Base-by-base conservation (phyloP, 2,113 vertebrate species). In the Lamprotornis superbus region DNA sequence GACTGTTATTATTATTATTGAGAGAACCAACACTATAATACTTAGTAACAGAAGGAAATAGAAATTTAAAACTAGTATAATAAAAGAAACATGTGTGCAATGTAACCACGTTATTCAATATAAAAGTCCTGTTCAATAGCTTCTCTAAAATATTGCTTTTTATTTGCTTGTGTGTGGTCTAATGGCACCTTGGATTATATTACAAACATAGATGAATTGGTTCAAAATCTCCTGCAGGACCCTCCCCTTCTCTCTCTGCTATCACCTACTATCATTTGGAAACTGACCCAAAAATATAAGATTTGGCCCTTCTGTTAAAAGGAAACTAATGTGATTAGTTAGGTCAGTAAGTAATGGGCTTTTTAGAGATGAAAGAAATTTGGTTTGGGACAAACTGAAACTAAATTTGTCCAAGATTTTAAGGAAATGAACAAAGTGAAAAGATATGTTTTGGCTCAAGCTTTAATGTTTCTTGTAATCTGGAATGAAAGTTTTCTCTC, bases 131-230 rank as follows among this genome's bases (percentile, higher is more conserved):
- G 28, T 77, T 87, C 60, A 75, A 75, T 42, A 92, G 15, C 12
- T 94, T 37, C 56, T 23, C 28, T 53, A 83, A 77, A 78, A 53
- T 73, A 67, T 24, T 91, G 59, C 3, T 83, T 81, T 75, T 95
- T 93, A 96, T 95, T 90, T 95, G 65, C 37, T 71, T 78, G 69
- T 88, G 85, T 85, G 94, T 95, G 93, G 90, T 93, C 94, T 83
- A 92, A 49, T 7, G 1, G 64, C 42, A 74, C 27, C 63, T 92
- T 64, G 79, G 83, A 84, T 94, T 95, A 35, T 77, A 55, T 75
- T 93, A 74, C 78, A 85, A 87, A 80, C 60, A 31, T 83, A 71
- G 25, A 86, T 37, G 20, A 27, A 81, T 68, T 90, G 2, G 25
- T 93, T 81, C 30, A 94, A 90, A 96, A 68, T 61, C 49, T 92